phyloP scores from a whole-genome alignment of 2,797 vertebrate genomes.

The Myiotriccus ornatus region DNA sequence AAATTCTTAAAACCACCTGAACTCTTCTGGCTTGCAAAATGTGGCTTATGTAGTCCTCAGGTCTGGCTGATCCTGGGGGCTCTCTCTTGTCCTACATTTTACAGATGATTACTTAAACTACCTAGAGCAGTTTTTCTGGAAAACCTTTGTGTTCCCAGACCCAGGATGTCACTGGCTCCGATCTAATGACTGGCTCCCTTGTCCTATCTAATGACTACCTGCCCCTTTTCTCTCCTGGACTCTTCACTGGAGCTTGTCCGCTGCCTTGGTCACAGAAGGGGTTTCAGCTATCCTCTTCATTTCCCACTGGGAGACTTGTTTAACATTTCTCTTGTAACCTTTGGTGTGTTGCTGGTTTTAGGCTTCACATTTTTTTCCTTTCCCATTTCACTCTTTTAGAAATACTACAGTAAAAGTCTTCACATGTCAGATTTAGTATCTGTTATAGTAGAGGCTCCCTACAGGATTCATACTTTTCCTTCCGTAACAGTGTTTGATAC shows the following conservation, averaged over 20 bases:
- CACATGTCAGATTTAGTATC: not conserved
- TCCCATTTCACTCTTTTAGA: not conserved
- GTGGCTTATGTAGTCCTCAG: not conserved
- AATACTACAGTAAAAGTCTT: not conserved
- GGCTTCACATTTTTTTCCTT: not conserved
- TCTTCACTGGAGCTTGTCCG: not conserved
- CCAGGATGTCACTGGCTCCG: rapidly evolving
- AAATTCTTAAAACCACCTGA: not conserved
- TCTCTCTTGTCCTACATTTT: not conserved
- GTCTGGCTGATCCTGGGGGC: rapidly evolving
- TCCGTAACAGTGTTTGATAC: not conserved
- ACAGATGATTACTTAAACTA: not conserved
- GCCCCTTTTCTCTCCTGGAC: not conserved
- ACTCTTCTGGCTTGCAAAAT: not conserved
- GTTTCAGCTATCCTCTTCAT: not conserved
- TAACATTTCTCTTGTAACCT: not conserved
- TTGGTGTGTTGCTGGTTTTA: not conserved
- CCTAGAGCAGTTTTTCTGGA: not conserved
- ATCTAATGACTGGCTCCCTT: not conserved
- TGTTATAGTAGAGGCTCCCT: not conserved
- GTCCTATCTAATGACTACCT: not conserved
- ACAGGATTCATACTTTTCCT: not conserved
- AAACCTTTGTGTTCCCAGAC: not conserved
- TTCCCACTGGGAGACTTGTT: not conserved
- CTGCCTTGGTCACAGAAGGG: not conserved